Evolutionary conservation across 1,140 invertebrate genomes (phyloP), one percentile per base, ranked within the genome.

Genomic region (Pantala flavescens): DNA sequence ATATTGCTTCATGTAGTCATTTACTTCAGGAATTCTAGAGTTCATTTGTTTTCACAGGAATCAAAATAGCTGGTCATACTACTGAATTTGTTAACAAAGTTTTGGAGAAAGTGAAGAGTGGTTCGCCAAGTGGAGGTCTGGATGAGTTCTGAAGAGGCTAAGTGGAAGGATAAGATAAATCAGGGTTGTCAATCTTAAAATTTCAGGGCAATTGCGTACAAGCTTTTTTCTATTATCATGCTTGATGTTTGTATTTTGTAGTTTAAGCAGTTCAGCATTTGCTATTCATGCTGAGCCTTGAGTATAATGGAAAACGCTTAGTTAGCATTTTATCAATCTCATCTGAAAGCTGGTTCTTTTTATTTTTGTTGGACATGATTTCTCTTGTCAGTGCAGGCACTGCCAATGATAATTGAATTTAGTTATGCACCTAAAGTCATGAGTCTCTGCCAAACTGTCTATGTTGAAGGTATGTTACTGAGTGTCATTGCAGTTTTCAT

Each of bases 11-110:
- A n/a, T n/a, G n/a, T n/a, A n/a, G n/a, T n/a, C n/a, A n/a, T n/a
- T n/a, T n/a, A n/a, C n/a, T n/a, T n/a, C n/a, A n/a, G n/a, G n/a
- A n/a, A n/a, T n/a, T n/a, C n/a, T n/a, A n/a, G n/a, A n/a, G n/a
- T n/a, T n/a, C n/a, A n/a, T n/a, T n/a, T n/a, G n/a, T 21, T 79
- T 77, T 86, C 88, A 75, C 86, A 92, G 93, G 88, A 82, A 81
- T 89, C 70, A 88, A 87, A 83, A 91, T 95, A 80, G 93, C 92
- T 75, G 93, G 90, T 72, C 86, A 91, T 77, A 91, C 92, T 21
- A 93, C 93, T 16, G 93, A 95, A 75, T 95, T 91, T 84, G 93
- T 95, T 0, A 95, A 95, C 82, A 89, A 87, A 81, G 87, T 94
- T n/a, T 83, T 95, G 78, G 91, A 92, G 23, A 92, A 91, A 82